These are phyloP conservation scores for Catharus minimus DNA, from an alignment of 2,113 vertebrate species.

Conservation along the genomic window DNA sequence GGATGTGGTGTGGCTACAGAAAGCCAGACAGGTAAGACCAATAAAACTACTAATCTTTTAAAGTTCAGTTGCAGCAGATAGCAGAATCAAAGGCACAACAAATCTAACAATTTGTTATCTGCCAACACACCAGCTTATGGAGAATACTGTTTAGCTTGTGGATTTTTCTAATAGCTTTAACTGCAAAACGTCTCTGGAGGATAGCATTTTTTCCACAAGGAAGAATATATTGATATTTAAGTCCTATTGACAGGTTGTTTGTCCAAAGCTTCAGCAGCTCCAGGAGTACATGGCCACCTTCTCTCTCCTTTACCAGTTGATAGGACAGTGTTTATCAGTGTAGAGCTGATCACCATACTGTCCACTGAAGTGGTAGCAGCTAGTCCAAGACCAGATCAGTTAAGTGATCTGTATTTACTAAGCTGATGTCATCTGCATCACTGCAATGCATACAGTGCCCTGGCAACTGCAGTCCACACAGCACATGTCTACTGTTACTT, in stretches of 20 bases:
- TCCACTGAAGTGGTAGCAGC: not conserved
- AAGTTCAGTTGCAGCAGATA: not conserved
- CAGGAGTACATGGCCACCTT: not conserved
- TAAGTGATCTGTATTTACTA: not conserved
- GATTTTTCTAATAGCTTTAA: not conserved
- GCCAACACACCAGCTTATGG: not conserved
- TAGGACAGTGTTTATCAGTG: not conserved
- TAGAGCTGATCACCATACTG: accelerated
- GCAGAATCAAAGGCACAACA: not conserved
- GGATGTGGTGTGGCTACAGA: not conserved
- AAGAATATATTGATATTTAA: not conserved
- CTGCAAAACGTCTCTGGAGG: not conserved
- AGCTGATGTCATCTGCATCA: not conserved
- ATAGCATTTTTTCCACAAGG: not conserved
- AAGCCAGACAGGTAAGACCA: not conserved
- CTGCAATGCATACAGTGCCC: not conserved
- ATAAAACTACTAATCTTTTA: not conserved
- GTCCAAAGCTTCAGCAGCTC: not conserved
- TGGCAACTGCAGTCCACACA: not conserved
- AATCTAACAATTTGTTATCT: not conserved
- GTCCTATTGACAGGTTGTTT: not conserved
- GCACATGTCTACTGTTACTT: accelerated
- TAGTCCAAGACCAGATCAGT: not conserved
- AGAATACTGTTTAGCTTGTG: not conserved
- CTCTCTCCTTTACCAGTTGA: not conserved